These are phyloP conservation scores for Glomeris maerens DNA, from an alignment of 1,140 invertebrate species.

Conservation along the genomic window DNA sequence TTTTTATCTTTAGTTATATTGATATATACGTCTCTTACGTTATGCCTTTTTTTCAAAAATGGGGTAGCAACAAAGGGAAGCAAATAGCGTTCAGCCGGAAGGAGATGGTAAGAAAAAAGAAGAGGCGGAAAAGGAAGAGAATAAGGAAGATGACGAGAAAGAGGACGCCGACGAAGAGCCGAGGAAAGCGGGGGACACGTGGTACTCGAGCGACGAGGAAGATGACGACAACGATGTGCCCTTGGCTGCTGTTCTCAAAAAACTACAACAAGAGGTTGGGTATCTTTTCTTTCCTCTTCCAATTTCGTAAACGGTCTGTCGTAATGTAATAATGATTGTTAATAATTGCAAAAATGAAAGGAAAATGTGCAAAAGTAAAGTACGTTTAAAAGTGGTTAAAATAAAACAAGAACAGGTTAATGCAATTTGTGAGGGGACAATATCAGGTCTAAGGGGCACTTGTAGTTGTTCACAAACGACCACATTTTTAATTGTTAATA, in stretches of 20 bases:
- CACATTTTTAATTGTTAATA: too few relatives aligned
- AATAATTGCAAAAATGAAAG: too few relatives aligned
- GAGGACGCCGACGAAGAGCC: constrained; percentile 40
- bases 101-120: constrained; percentile 14
- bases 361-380: too few relatives aligned
- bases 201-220: constrained; percentile 48
- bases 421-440: too few relatives aligned
- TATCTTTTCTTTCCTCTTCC: not conserved
- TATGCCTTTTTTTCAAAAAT: too few relatives aligned
- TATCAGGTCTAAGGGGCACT: too few relatives aligned
- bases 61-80: constrained; percentile 40
- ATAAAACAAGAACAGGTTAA: too few relatives aligned
- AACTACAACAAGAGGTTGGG: constrained; percentile 20
- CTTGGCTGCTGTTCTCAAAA: constrained; percentile 25
- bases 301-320: too few relatives aligned
- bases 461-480: too few relatives aligned
- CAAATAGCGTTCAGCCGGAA: constrained; percentile 23
- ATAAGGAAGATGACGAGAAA: constrained; percentile 30
- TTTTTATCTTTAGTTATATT: not conserved
- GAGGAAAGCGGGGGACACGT: constrained; percentile 38
- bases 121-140: constrained; percentile 9
- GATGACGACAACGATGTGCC: constrained; percentile 37
- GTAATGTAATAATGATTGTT: too few relatives aligned
- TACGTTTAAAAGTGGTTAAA: too few relatives aligned
- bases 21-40: not conserved